Percentiles rank a stretch among this genome's conserved stretches.
phyloP scores from a whole-genome alignment of 2,113 vertebrate genomes.

The Coptodon rendalli region DNA sequence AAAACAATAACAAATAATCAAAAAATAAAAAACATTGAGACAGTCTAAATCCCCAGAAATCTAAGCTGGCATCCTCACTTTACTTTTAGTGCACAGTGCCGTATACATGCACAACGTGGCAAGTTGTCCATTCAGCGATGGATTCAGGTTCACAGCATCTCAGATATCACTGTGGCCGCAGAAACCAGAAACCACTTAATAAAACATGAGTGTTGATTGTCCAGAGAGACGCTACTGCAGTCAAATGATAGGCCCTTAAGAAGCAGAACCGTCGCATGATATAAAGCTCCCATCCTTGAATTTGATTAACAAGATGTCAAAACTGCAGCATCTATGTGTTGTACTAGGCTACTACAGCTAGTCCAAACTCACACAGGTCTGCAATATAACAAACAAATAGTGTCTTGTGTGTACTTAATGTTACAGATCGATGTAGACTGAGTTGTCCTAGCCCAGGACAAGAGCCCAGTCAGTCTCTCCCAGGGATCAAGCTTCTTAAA shows the following conservation, averaged over 20 bases:
- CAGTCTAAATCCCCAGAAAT: neutral
- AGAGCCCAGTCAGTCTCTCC: neutral
- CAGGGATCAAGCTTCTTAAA: neutral
- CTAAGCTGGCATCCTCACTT: neutral
- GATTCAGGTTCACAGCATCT: constrained; percentile 36
- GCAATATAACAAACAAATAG: neutral
- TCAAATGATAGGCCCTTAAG: neutral
- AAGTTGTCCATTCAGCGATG: constrained; percentile 36
- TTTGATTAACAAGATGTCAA: neutral
- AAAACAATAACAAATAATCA: neutral
- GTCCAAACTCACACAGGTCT: neutral
- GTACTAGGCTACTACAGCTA: neutral
- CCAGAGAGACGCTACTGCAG: neutral
- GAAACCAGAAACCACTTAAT: constrained; percentile 55
- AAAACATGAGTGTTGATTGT: constrained; percentile 58
- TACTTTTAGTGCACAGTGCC: neutral
- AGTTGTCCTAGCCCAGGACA: neutral
- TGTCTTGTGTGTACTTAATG: neutral
- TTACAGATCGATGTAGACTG: neutral
- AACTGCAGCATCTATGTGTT: neutral
- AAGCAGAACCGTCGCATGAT: neutral
- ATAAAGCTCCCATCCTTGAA: neutral
- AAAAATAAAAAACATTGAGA: neutral
- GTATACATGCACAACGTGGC: neutral
- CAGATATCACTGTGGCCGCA: constrained; percentile 43